phyloP scores from a whole-genome alignment of 1,140 invertebrate genomes.

The Anoplolepis gracilipes region DNA sequence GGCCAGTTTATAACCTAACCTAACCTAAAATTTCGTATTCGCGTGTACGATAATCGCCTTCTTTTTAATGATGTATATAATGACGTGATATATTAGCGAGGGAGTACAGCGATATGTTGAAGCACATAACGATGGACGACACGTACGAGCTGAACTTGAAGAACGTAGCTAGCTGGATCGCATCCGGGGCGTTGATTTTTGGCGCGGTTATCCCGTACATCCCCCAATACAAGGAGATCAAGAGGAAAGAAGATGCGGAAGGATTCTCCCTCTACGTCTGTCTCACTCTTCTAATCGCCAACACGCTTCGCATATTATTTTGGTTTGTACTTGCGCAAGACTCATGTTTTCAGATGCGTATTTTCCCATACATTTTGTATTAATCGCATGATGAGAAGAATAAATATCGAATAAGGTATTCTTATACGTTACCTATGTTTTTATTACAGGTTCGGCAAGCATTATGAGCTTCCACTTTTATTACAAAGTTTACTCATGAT shows the following conservation, averaged over 20 bases:
- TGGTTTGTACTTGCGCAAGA: constrained; percentile 91
- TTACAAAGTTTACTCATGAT: constrained; percentile 99
- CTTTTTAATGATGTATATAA: no score
- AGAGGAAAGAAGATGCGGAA: constrained; percentile 94
- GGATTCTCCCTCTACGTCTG: constrained; percentile 99
- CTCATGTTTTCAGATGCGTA: neutral
- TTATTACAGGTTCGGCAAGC: constrained; percentile 97
- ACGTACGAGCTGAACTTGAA: constrained; percentile 85
- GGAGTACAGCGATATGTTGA: neutral
- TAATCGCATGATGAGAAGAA: no score
- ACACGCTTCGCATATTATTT: constrained; percentile 98
- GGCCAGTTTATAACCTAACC: constrained; percentile 9
- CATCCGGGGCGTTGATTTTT: constrained; percentile 94
- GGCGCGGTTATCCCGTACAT: constrained; percentile 95
- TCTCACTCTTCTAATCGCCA: constrained; percentile 96
- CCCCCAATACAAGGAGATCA: constrained; percentile 97
- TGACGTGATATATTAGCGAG: neutral
- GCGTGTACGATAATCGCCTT: neutral
- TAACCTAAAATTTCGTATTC: constrained; percentile 27
- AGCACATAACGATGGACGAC: constrained; percentile 64
- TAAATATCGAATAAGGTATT: neutral
- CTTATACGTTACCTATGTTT: neutral
- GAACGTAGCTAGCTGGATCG: constrained; percentile 89
- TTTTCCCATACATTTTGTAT: neutral
- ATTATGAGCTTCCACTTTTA: constrained; percentile 97